Conservation (phyloP, 2,797 vertebrate species). For the Liasis olivaceus region DNA sequence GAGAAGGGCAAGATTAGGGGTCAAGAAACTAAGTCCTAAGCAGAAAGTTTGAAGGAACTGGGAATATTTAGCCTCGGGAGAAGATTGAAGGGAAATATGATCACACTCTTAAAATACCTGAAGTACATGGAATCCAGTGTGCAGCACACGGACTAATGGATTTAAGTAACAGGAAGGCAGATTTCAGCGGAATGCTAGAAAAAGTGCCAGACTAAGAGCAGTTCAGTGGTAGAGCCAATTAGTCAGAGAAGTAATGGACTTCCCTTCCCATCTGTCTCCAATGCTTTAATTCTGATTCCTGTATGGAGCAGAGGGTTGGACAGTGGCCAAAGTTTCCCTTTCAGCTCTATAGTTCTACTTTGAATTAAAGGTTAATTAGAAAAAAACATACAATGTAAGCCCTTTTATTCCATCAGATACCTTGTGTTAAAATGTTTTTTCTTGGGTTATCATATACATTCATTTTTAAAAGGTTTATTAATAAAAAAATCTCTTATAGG, state of each 20-base stretch:
- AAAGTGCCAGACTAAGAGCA: background rate
- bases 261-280: background rate
- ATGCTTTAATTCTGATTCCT: background rate
- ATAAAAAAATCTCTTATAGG: slow-evolving; percentile 71
- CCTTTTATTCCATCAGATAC: background rate
- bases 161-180: background rate
- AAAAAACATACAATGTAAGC: no score
- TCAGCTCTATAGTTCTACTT: background rate
- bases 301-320: background rate
- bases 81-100: background rate
- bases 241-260: background rate
- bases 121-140: background rate
- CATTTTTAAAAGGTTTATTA: background rate
- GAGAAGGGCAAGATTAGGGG: no score
- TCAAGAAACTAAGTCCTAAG: no score
- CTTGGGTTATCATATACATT: background rate
- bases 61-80: background rate
- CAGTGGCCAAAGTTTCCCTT: background rate
- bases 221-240: background rate
- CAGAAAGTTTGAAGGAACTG: background rate
- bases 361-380: background rate
- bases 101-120: background rate
- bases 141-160: background rate
- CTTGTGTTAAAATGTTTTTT: background rate
- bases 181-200: background rate